Conservation (phyloP, 1,140 invertebrate genomes). For the Magallana angulata region DNA sequence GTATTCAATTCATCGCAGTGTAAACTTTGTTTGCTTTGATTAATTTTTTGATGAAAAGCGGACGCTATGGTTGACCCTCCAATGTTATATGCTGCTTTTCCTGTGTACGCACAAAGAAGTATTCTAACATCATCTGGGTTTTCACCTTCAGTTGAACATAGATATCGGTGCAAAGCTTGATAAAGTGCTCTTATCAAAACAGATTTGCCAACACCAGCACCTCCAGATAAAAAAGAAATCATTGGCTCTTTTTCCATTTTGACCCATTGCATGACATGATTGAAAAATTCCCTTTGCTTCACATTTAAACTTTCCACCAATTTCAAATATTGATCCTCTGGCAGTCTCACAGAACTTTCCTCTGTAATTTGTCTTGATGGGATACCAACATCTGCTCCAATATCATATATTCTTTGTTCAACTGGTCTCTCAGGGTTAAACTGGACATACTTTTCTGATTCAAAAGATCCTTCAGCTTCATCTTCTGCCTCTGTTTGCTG, state of each 20-base stretch:
- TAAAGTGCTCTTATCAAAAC: not conserved
- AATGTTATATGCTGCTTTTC: slow-evolving; percentile 54
- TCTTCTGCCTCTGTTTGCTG: slow-evolving; percentile 18
- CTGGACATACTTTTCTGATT: not conserved
- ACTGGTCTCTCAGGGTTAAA: slow-evolving; percentile 41
- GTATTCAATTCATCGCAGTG: slow-evolving; percentile 34
- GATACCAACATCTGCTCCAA: slow-evolving; percentile 41
- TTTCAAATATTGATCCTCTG: slow-evolving; percentile 40
- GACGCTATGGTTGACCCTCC: slow-evolving; percentile 28
- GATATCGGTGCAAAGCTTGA: not conserved
- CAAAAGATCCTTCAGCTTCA: not conserved
- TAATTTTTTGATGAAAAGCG: slow-evolving; percentile 30
- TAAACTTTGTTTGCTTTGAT: not conserved
- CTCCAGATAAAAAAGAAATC: slow-evolving; percentile 44
- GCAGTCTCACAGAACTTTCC: not conserved
- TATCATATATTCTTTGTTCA: slow-evolving; percentile 44
- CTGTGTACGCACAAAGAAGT: slow-evolving; percentile 49
- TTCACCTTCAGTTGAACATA: slow-evolving; percentile 48
- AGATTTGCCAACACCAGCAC: slow-evolving; percentile 53
- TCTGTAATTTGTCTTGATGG: not conserved
- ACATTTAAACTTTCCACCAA: slow-evolving; percentile 7
- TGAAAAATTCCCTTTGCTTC: slow-evolving; percentile 47
- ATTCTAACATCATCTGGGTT: slow-evolving; percentile 46
- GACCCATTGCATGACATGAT: slow-evolving; percentile 39
- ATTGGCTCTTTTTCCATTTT: slow-evolving; percentile 35